Conservation (phyloP, 2,113 vertebrate species). For the Anthoscopus minutus region DNA sequence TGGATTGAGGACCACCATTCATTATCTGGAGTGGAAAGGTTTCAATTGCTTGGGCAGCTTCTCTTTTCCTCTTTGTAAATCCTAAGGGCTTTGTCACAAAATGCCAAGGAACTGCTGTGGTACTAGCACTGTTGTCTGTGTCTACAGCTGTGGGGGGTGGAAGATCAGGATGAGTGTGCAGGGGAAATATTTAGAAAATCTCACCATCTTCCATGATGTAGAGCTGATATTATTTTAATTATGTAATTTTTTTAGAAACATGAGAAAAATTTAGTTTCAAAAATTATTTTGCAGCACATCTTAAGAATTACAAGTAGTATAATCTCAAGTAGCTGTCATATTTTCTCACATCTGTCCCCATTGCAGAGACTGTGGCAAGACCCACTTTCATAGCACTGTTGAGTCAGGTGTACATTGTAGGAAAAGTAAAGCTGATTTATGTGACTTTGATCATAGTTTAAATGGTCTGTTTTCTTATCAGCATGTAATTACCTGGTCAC, state of each 20-base stretch:
- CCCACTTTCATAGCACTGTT: neutral
- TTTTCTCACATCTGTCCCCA: neutral
- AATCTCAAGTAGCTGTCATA: neutral
- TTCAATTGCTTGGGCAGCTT: neutral
- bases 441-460: neutral
- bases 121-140: fast-evolving
- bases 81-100: neutral
- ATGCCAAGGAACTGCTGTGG: neutral
- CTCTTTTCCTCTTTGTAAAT: neutral
- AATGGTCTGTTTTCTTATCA: neutral
- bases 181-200: neutral
- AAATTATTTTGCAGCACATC: neutral
- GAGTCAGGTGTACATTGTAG: neutral
- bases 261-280: neutral
- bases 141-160: neutral
- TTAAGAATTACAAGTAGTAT: neutral
- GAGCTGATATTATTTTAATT: neutral
- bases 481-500: neutral
- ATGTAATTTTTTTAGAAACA: neutral
- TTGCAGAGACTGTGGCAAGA: neutral
- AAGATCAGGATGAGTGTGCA: neutral
- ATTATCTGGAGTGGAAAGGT: neutral
- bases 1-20: neutral
- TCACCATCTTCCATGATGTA: neutral
- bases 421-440: neutral